Evolutionary conservation across 1,140 invertebrate species (phyloP).

Genomic region (Pseudobourletiella spinata): DNA sequence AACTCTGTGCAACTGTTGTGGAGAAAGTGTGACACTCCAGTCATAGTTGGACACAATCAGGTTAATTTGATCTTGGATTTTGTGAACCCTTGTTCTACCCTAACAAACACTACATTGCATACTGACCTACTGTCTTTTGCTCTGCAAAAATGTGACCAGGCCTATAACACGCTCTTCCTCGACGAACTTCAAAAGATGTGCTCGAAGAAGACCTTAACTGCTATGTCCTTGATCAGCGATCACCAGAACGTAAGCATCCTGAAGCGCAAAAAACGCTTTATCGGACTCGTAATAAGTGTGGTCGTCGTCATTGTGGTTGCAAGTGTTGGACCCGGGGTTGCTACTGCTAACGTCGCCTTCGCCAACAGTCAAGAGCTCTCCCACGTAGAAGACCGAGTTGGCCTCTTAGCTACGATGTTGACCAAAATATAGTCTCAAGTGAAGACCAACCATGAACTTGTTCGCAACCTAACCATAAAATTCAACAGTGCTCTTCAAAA

Average conservation of each 20-base stretch:
- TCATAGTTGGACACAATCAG: neutral
- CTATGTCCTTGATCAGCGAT: no score
- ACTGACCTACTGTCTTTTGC: neutral
- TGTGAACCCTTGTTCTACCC: neutral
- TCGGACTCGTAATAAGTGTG: neutral
- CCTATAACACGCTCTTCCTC: neutral
- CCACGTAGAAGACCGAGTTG: no score
- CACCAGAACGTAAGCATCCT: no score
- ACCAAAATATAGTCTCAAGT: neutral
- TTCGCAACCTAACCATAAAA: no score
- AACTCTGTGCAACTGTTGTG: no score
- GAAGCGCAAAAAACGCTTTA: neutral
- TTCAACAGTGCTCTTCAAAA: neutral
- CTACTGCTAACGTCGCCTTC: neutral
- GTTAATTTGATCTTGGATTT: neutral
- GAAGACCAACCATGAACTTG: neutral
- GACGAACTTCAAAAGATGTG: conserved; percentile 5
- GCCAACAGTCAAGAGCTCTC: no score
- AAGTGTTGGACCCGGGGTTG: neutral
- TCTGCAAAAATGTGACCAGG: neutral
- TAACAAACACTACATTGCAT: neutral
- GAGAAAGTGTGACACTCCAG: neutral
- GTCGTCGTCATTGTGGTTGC: neutral
- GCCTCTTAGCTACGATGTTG: no score
- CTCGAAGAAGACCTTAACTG: neutral